phyloP scores from a whole-genome alignment of 2,797 vertebrate genomes.

The Dromococcyx pavoninus region DNA sequence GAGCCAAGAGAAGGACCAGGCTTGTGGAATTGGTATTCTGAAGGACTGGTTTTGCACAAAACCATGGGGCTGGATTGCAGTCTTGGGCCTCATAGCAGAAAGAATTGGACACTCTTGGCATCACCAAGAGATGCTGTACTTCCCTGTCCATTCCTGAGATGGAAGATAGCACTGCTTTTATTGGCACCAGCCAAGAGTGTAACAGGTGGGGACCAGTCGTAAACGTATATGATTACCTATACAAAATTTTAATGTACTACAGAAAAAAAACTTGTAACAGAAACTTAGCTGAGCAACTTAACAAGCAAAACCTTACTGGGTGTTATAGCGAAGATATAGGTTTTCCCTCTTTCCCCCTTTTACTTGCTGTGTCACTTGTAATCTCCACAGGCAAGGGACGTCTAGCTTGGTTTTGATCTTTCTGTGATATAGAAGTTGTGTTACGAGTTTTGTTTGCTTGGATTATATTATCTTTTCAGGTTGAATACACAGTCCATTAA shows the following conservation, averaged over 20 bases:
- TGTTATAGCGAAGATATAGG: accelerated
- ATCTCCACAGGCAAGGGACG: background rate
- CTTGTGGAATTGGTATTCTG: background rate
- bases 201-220: background rate
- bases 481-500: background rate
- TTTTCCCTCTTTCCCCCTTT: background rate
- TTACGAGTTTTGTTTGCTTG: background rate
- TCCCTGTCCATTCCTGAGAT: background rate
- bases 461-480: background rate
- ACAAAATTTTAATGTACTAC: background rate
- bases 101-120: background rate
- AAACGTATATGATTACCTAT: background rate
- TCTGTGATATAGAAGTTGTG: background rate
- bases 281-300: background rate
- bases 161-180: background rate
- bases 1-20: accelerated
- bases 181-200: background rate
- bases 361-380: background rate
- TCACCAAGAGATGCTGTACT: background rate
- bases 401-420: background rate
- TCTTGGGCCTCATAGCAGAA: background rate
- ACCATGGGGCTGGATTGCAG: background rate
- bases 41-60: background rate
- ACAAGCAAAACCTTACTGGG: background rate
- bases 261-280: background rate